Conservation (phyloP, 2,797 vertebrate genomes). For the Neosilurus hyrtlii region DNA sequence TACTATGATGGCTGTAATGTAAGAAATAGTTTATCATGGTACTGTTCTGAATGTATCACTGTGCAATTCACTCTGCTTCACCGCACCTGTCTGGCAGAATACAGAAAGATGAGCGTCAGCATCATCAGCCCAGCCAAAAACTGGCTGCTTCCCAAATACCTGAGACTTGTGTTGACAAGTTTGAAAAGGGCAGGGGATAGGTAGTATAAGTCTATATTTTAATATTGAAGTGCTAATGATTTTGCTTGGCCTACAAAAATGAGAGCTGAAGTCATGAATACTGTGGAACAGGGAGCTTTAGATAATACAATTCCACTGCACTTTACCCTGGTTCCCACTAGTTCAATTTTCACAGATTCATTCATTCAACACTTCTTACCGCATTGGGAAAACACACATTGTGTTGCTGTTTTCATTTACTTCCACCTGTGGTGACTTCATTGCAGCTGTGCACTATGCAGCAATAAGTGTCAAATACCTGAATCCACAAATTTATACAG, state of each 20-base stretch:
- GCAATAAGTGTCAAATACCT: slow-evolving; percentile 13
- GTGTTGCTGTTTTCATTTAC: slow-evolving; percentile 61
- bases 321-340: slow-evolving; percentile 23
- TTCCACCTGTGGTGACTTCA: slow-evolving; percentile 51
- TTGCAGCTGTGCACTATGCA: slow-evolving; percentile 27
- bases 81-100: slow-evolving; percentile 58
- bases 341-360: slow-evolving; percentile 38
- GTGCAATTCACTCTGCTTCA: slow-evolving; percentile 58
- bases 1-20: background rate
- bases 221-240: background rate
- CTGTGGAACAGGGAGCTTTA: slow-evolving; percentile 4
- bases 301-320: slow-evolving; percentile 12
- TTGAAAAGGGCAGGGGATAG: slow-evolving; percentile 9
- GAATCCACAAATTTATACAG: slow-evolving; percentile 47
- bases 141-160: slow-evolving; percentile 32
- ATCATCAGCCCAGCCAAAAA: slow-evolving; percentile 16
- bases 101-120: slow-evolving; percentile 60
- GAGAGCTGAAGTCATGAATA: slow-evolving; percentile 1
- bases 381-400: slow-evolving; percentile 49
- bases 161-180: slow-evolving; percentile 30
- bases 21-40: background rate
- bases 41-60: slow-evolving; percentile 54
- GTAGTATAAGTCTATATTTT: background rate
- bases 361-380: slow-evolving; percentile 46
- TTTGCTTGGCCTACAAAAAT: background rate